Conservation (phyloP, 2,113 vertebrate species). For the Manacus vitellinus region DNA sequence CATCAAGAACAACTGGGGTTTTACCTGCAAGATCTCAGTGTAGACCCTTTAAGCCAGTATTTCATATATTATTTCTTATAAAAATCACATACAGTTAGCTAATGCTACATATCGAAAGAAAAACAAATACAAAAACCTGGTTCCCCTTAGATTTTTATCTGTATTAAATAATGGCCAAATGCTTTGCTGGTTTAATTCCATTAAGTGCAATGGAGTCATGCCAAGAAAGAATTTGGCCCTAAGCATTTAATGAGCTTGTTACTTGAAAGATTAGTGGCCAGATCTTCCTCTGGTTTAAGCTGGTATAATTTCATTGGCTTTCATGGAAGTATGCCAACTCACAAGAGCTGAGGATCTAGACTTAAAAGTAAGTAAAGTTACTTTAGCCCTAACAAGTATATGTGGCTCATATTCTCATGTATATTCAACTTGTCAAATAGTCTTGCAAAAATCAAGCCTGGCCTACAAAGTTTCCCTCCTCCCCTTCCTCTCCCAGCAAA, state of each 20-base stretch:
- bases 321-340: background rate
- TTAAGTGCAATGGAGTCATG: background rate
- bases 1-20: background rate
- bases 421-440: constrained; percentile 7
- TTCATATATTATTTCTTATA: background rate
- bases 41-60: background rate
- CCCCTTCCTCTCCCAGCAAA: fast-evolving
- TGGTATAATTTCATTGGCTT: constrained; percentile 28
- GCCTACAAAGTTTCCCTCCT: background rate
- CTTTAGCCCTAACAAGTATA: constrained; percentile 14
- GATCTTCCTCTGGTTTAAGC: constrained; percentile 2
- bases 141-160: constrained; percentile 38
- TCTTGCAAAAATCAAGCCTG: background rate
- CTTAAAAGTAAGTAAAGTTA: background rate
- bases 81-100: background rate
- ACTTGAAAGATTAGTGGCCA: constrained; percentile 36
- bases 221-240: constrained; percentile 36
- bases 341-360: background rate
- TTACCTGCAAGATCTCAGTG: background rate
- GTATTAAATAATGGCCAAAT: constrained; percentile 52
- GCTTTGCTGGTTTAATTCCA: constrained; percentile 36
- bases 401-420: background rate
- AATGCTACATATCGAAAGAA: constrained; percentile 1
- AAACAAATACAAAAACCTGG: constrained; percentile 39
- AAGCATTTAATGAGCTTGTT: constrained; percentile 46